A percentile compares a stretch with the other conserved stretches of the same genome.
Conservation (phyloP, 2,113 vertebrate genomes). For the Mesoclemmys tuberculata region DNA sequence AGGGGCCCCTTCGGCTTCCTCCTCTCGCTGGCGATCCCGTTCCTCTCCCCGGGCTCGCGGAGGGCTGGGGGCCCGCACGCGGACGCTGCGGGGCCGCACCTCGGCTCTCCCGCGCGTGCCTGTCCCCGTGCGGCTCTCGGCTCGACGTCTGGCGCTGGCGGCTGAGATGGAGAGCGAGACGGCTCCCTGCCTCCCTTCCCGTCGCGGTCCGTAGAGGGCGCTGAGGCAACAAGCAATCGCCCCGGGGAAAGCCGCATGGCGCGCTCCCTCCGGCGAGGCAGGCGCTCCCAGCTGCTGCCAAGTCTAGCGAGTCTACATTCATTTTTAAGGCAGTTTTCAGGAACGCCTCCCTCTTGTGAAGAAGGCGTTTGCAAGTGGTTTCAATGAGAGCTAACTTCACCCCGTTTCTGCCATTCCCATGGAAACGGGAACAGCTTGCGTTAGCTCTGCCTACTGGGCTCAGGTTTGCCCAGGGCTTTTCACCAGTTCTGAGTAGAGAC, state of each 20-base stretch:
- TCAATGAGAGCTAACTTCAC: neutral
- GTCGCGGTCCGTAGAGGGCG: neutral
- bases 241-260: neutral
- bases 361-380: no score
- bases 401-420: neutral
- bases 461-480: neutral
- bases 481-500: neutral
- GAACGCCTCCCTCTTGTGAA: neutral
- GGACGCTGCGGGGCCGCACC: neutral
- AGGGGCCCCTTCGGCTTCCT: neutral
- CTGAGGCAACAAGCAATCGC: neutral
- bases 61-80: neutral
- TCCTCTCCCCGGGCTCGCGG: neutral
- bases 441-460: neutral
- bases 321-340: rapidly evolving
- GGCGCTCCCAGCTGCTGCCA: neutral
- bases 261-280: neutral
- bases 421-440: neutral
- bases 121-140: neutral
- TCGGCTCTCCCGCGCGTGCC: neutral
- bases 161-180: neutral
- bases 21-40: neutral
- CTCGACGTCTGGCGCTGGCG: neutral
- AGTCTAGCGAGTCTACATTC: neutral
- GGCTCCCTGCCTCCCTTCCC: neutral